Evolutionary conservation across 2,797 vertebrate species (phyloP).

Genomic region (Fundulus diaphanus): DNA sequence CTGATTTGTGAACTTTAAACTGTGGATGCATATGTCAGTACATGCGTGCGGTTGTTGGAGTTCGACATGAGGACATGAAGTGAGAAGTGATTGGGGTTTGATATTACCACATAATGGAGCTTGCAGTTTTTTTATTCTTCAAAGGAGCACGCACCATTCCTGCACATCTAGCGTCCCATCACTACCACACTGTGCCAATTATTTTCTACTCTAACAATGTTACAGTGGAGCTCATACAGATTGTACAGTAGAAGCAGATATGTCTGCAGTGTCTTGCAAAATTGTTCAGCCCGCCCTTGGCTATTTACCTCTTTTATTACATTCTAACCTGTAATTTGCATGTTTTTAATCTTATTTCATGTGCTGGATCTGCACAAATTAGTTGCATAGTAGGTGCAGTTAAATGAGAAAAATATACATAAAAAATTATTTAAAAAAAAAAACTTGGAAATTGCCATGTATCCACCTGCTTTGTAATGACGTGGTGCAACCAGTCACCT

Average conservation of each 20-base stretch:
- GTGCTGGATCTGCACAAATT: too few relatives aligned
- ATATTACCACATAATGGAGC: slow-evolving; percentile 68
- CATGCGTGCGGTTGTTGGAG: slow-evolving; percentile 18
- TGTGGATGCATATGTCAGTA: slow-evolving; percentile 17
- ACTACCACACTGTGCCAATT: slow-evolving; percentile 34
- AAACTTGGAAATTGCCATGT: too few relatives aligned
- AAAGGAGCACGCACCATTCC: slow-evolving; percentile 9
- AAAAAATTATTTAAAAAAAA: too few relatives aligned
- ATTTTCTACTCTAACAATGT: slow-evolving; percentile 48
- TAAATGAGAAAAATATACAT: too few relatives aligned
- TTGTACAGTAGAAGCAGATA: slow-evolving; percentile 16
- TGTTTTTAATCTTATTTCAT: too few relatives aligned
- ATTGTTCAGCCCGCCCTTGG: too few relatives aligned
- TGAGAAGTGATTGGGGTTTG: slow-evolving; percentile 52
- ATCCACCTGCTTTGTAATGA: too few relatives aligned
- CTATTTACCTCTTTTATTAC: too few relatives aligned
- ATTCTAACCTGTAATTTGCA: too few relatives aligned
- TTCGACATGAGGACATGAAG: slow-evolving; percentile 51
- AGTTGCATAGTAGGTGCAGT: too few relatives aligned
- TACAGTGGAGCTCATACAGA: slow-evolving; percentile 23
- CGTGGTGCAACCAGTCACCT: too few relatives aligned
- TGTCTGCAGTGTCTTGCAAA: too few relatives aligned
- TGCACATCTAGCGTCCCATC: slow-evolving; percentile 1
- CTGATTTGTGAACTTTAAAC: slow-evolving; percentile 28
- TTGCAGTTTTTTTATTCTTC: slow-evolving; percentile 70